Conservation (phyloP, 1,140 invertebrate genomes). For the Drosophila melanica region DNA sequence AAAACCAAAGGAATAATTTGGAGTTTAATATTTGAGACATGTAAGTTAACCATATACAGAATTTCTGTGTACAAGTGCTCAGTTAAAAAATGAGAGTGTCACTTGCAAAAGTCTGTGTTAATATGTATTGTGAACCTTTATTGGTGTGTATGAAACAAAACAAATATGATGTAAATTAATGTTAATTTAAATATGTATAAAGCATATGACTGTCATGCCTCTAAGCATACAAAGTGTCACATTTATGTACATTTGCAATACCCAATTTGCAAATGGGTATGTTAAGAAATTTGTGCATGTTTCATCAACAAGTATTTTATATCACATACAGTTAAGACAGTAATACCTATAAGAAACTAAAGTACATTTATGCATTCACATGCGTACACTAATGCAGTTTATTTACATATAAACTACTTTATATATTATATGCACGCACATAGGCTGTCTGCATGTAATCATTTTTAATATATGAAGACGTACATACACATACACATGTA, state of each 20-base stretch:
- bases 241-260: conserved; percentile 13
- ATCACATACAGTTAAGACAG: background rate
- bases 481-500: no score
- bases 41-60: conserved; percentile 19
- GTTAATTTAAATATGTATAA: conserved; percentile 11
- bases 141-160: conserved; percentile 27
- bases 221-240: background rate
- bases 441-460: no score
- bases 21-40: conserved; percentile 31
- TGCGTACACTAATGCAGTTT: no score
- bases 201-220: background rate
- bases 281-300: conserved; percentile 8
- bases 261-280: conserved; percentile 13
- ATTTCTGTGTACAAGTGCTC: background rate
- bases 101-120: conserved; percentile 12
- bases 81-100: conserved; percentile 5
- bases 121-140: conserved; percentile 21
- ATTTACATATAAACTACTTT: no score
- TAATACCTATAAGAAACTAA: background rate
- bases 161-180: conserved; percentile 13
- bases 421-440: no score
- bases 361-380: no score
- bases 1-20: conserved; percentile 14
- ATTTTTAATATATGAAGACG: no score
- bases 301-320: conserved; percentile 39